Percentiles rank a stretch among this genome's conserved stretches.
Evolutionary conservation across 1,140 invertebrate genomes (phyloP).

Genomic region (Chrysopa pallens): DNA sequence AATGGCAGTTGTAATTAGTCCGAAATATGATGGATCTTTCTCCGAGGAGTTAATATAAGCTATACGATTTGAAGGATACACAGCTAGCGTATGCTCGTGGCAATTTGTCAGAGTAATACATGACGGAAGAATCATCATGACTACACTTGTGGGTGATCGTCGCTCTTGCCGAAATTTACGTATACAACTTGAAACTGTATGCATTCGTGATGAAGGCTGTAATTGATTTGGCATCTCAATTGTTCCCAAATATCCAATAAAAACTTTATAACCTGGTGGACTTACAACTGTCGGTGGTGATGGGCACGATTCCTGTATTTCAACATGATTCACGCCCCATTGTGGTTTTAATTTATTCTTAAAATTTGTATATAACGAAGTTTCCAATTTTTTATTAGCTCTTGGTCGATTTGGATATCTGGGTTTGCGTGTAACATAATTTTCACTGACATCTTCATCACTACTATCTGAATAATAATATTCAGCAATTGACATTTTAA

Average conservation of each 20-base stretch:
- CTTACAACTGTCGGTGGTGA: slow-evolving; percentile 23
- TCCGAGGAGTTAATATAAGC: slow-evolving; percentile 81
- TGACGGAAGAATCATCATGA: slow-evolving; percentile 67
- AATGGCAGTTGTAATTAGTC: slow-evolving; percentile 66
- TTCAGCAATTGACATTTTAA: slow-evolving; percentile 71
- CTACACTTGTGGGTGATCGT: slow-evolving; percentile 66
- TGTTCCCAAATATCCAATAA: slow-evolving; percentile 87
- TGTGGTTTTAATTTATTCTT: slow-evolving; percentile 28
- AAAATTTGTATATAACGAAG: slow-evolving; percentile 5
- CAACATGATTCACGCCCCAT: slow-evolving; percentile 29
- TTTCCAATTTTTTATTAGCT: slow-evolving; percentile 8
- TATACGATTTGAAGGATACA: slow-evolving; percentile 71
- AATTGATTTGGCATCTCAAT: slow-evolving; percentile 86
- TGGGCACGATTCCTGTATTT: neutral
- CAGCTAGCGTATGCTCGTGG: slow-evolving; percentile 46
- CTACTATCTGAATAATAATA: slow-evolving; percentile 77
- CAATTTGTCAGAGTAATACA: slow-evolving; percentile 59
- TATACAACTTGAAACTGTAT: slow-evolving; percentile 62
- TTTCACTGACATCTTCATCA: slow-evolving; percentile 43
- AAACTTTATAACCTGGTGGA: slow-evolving; percentile 56
- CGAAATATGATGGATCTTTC: slow-evolving; percentile 81
- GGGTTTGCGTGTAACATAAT: slow-evolving; percentile 31
- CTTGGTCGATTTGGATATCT: slow-evolving; percentile 40
- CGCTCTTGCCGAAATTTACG: slow-evolving; percentile 76
- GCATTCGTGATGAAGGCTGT: slow-evolving; percentile 52